phyloP scores from a whole-genome alignment of 2,113 vertebrate species.

The Hylia prasina region DNA sequence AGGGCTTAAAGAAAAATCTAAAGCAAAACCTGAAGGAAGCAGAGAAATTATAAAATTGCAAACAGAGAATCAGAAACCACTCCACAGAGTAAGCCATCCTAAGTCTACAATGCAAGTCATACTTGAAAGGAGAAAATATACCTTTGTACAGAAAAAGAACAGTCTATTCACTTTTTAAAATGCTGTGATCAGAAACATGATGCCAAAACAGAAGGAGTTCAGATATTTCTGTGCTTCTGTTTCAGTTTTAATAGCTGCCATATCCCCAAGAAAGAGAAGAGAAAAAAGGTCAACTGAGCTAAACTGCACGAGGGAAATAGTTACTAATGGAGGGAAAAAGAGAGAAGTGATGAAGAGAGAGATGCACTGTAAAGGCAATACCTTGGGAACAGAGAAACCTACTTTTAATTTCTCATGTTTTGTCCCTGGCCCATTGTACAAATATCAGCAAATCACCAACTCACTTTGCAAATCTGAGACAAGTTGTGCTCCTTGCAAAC shows the following conservation, averaged over 20 bases:
- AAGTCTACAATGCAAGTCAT: neutral
- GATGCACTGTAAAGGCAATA: neutral
- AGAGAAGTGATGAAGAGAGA: neutral
- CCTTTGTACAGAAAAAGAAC: neutral
- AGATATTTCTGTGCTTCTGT: neutral
- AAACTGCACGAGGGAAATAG: neutral
- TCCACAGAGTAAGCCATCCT: neutral
- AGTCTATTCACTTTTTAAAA: neutral
- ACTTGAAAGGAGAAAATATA: neutral
- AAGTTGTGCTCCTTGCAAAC: neutral
- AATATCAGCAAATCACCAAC: neutral
- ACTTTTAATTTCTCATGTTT: neutral
- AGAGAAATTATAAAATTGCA: neutral
- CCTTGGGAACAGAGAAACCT: neutral
- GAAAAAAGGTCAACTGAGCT: neutral
- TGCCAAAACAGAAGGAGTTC: neutral
- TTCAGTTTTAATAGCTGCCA: conserved; percentile 7
- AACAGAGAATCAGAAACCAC: neutral
- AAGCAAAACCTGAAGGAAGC: neutral
- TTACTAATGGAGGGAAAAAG: neutral
- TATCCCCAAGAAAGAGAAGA: neutral
- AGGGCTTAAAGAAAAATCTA: neutral
- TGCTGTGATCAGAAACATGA: neutral
- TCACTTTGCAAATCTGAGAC: neutral
- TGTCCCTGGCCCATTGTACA: neutral